These are phyloP conservation scores for Palaemon carinicauda DNA, from an alignment of 1,140 invertebrate genomes.

Conservation along the genomic window DNA sequence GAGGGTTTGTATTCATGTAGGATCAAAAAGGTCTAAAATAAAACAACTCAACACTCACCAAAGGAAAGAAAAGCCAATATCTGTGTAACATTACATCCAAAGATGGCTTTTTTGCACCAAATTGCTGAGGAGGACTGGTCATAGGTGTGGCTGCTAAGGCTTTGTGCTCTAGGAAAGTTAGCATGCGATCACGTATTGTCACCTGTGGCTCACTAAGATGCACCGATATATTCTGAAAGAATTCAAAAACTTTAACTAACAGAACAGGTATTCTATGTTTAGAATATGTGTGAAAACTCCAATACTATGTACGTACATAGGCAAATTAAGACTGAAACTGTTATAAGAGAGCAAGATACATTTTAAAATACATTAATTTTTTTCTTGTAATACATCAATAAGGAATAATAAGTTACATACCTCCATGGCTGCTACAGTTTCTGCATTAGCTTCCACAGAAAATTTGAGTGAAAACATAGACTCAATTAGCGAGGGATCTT, in stretches of 20 bases:
- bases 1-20: too few relatives aligned
- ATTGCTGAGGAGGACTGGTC: not conserved
- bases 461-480: constrained; percentile 36
- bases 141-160: constrained; percentile 33
- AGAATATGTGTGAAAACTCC: not conserved
- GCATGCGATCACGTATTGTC: constrained; percentile 31
- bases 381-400: too few relatives aligned
- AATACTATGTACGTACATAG: not conserved
- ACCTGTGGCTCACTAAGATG: constrained; percentile 37
- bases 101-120: not conserved
- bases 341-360: too few relatives aligned
- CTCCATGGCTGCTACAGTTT: constrained; percentile 46
- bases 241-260: not conserved
- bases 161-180: constrained; percentile 48
- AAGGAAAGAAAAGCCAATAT: constrained; percentile 54
- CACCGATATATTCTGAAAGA: constrained; percentile 41
- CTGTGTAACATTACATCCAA: constrained; percentile 13
- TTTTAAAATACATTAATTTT: too few relatives aligned
- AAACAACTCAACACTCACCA: constrained; percentile 22
- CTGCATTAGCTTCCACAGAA: constrained; percentile 47
- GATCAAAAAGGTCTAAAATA: too few relatives aligned
- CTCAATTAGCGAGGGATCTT: constrained; percentile 43
- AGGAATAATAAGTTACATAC: not conserved
- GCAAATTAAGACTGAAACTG: not conserved
- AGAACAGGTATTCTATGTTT: too few relatives aligned